Evolutionary conservation across 1,140 invertebrate genomes (phyloP), one percentile per base, ranked within the genome.

Genomic region (Nephotettix cincticeps): DNA sequence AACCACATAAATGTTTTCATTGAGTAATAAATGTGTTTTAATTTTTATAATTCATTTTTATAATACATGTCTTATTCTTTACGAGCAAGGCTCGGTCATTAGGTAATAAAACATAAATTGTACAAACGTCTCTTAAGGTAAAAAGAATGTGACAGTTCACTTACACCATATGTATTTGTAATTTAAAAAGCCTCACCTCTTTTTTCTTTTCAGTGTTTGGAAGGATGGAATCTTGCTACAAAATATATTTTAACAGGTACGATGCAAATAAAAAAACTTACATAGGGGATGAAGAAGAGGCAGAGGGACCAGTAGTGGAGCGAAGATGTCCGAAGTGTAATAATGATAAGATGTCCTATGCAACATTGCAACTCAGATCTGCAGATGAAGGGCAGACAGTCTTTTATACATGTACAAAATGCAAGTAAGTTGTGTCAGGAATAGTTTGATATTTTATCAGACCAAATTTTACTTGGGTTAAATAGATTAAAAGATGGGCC

Each of bases 341-440:
- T 30, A 88, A 97, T 82, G 89, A 95, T 61, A 90, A 90, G 79
- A 98, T 99, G 94, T 93, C 92, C 0, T 99, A 98, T 82, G 92
- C 93, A 13, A 98, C 97, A 0, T 82, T 96, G 54, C 97, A 99
- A 80, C 86, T 97, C 0, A 84, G 97, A 78, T 98, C 96, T 4
- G 97, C 96, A 40, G 97, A 99, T 89, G 97, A 99, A 91, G 97
- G 97, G 0, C 97, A 99, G 83, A 99, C 97, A 14, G 94, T 99
- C 2, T 99, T 99, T 82, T 99, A 96, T 75, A 96, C 94, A 1
- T 99, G 97, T 84, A 88, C 91, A 23, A 91, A 93, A 77, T 99
- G 97, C 93, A 92, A 92, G 91, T 94, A 87, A 77, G 88, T 87
- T 75, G n/a, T 11, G n/a, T 65, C 23, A 58, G 9, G 13, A 58